These are phyloP conservation scores for Cyanoramphus novaezelandiae DNA, from an alignment of 2,113 vertebrate genomes.

Conservation along the genomic window DNA sequence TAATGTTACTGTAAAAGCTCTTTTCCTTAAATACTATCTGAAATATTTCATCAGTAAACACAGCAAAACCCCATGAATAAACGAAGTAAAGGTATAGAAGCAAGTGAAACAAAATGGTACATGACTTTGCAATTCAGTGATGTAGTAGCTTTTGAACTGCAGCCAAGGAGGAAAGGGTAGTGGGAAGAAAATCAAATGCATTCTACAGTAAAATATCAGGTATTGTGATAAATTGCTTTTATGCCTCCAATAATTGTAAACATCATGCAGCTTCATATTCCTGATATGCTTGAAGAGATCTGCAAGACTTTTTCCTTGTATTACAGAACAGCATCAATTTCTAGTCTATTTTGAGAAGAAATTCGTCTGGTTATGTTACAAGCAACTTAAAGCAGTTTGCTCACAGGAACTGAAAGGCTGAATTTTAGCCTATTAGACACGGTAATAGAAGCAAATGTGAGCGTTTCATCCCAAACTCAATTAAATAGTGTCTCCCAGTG, in stretches of 20 bases:
- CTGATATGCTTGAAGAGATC: background rate
- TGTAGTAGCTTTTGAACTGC: background rate
- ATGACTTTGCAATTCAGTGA: background rate
- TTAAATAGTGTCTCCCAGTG: slow-evolving; percentile 54
- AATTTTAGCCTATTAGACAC: background rate
- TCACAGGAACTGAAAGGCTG: background rate
- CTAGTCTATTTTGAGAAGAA: background rate
- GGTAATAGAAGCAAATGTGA: background rate
- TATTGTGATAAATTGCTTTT: background rate
- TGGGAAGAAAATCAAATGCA: background rate
- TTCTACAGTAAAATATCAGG: background rate
- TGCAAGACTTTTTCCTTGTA: background rate
- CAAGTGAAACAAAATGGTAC: background rate
- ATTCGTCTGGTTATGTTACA: background rate
- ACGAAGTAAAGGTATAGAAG: background rate
- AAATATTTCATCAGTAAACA: background rate
- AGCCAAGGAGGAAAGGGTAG: background rate
- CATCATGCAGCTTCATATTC: background rate
- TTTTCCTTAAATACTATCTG: background rate
- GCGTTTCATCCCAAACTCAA: background rate
- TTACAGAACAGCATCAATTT: background rate
- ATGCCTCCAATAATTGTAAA: slow-evolving; percentile 21
- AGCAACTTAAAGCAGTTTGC: background rate
- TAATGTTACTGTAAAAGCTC: background rate
- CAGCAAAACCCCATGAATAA: background rate